Evolutionary conservation across 2,113 vertebrate species (phyloP).

Genomic region (Probosciger aterrimus): DNA sequence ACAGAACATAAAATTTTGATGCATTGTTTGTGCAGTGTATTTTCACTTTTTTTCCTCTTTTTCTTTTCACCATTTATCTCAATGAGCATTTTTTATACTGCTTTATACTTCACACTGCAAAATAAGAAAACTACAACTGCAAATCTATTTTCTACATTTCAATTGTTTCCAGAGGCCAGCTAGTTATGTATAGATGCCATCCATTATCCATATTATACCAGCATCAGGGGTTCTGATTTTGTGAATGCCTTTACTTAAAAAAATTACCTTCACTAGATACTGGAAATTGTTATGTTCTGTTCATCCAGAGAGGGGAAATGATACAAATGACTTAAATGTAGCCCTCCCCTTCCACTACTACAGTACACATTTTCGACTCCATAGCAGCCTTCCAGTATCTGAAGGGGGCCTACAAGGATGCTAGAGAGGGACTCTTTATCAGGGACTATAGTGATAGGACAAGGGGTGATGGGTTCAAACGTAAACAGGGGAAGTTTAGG

Average conservation of each 20-base stretch:
- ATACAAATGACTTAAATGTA: neutral
- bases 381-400: neutral
- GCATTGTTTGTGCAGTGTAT: neutral
- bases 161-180: neutral
- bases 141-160: neutral
- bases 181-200: neutral
- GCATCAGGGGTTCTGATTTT: conserved; percentile 24
- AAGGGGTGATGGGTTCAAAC: neutral
- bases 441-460: neutral
- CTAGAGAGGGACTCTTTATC: neutral
- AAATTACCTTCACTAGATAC: neutral
- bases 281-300: neutral
- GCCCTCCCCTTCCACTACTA: neutral
- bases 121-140: neutral
- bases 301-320: neutral
- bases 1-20: neutral
- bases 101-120: neutral
- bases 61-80: neutral
- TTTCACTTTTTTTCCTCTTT: neutral
- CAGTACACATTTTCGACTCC: neutral
- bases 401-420: neutral
- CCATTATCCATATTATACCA: neutral
- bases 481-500: neutral
- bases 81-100: neutral
- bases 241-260: neutral